Conservation (phyloP, 2,888 invertebrate genomes). For the Nebria salina region DNA sequence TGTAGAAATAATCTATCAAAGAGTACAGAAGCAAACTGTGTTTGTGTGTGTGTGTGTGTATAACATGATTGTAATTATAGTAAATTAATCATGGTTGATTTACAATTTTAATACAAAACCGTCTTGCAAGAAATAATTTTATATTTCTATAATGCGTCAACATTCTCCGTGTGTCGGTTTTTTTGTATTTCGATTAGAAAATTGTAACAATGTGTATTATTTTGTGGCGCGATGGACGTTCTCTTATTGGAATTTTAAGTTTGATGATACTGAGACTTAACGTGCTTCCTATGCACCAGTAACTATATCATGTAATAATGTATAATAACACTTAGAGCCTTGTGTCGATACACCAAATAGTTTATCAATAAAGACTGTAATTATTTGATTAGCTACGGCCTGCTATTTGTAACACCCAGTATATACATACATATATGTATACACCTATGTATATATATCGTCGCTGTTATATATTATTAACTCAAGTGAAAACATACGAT, state of each 20-base stretch:
- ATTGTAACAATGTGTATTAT: conserved; percentile 19
- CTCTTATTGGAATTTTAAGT: conserved; percentile 7
- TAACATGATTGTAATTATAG: conserved; percentile 12
- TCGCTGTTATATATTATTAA: background rate
- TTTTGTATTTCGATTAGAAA: background rate
- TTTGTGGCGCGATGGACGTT: conserved; percentile 2
- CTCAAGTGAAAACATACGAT: conserved; percentile 6
- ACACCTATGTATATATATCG: background rate
- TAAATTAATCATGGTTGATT: conserved; percentile 13
- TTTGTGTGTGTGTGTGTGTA: background rate
- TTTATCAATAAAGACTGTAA: conserved; percentile 29
- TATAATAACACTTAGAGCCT: conserved; percentile 24
- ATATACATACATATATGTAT: background rate
- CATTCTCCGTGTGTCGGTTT: conserved; percentile 18
- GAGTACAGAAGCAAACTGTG: background rate
- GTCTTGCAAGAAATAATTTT: background rate
- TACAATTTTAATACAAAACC: conserved; percentile 18
- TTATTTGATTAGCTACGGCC: conserved; percentile 23
- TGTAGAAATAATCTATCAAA: too few species aligned
- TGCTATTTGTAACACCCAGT: conserved; percentile 10
- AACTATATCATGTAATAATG: conserved; percentile 13
- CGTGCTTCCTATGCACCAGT: background rate
- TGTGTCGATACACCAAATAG: conserved; percentile 22
- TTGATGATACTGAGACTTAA: background rate
- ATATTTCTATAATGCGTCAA: conserved; percentile 34